These are phyloP conservation scores for Hipparchia semele DNA, from an alignment of 2,888 invertebrate species.

Conservation along the genomic window DNA sequence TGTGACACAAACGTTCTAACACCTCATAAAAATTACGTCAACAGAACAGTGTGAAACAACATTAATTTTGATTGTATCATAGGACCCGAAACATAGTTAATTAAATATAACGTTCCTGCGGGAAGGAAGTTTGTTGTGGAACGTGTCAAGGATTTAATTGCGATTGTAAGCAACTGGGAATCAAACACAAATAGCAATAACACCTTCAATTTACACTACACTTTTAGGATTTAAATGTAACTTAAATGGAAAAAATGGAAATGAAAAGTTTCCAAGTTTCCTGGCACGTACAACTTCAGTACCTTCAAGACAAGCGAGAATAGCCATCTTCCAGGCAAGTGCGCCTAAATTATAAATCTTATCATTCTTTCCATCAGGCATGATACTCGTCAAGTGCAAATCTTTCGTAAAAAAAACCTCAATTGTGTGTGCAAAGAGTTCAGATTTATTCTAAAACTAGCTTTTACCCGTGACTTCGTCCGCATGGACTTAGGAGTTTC, in stretches of 20 bases:
- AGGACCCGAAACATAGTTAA: slow-evolving; percentile 33
- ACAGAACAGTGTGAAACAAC: slow-evolving; percentile 21
- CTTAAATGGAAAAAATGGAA: not conserved
- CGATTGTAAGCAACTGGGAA: slow-evolving; percentile 26
- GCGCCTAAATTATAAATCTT: too few relatives aligned
- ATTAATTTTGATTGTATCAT: slow-evolving; percentile 30
- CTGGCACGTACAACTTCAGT: too few relatives aligned
- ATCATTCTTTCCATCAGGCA: too few relatives aligned
- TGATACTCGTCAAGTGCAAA: too few relatives aligned
- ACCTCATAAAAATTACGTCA: slow-evolving; percentile 17
- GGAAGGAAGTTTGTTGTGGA: slow-evolving; percentile 34
- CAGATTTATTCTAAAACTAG: too few relatives aligned
- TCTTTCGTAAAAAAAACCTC: too few relatives aligned
- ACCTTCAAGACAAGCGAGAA: too few relatives aligned
- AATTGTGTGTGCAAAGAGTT: too few relatives aligned
- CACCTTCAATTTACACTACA: slow-evolving; percentile 1
- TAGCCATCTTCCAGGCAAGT: too few relatives aligned
- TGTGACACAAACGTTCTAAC: not conserved
- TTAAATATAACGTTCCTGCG: slow-evolving; percentile 35
- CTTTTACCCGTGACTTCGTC: too few relatives aligned
- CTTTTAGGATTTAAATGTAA: not conserved
- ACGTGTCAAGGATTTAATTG: slow-evolving; percentile 39
- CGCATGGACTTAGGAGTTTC: too few relatives aligned
- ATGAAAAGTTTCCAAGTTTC: not conserved
- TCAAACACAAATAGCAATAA: slow-evolving; percentile 9